Conservation (phyloP, 2,113 vertebrate species). For the Notarius quadriscutis region DNA sequence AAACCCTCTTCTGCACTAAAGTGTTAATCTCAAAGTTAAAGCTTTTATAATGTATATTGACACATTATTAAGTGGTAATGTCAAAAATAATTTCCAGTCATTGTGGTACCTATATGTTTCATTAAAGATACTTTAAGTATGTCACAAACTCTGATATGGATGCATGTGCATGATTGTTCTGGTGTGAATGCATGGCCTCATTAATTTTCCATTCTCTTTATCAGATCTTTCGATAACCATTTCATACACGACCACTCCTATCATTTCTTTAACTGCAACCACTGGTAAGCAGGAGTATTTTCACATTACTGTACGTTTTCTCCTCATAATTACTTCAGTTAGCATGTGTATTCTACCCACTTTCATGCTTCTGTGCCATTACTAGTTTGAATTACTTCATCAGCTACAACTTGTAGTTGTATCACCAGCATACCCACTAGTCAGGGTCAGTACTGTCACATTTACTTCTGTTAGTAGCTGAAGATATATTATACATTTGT, state of each 20-base stretch:
- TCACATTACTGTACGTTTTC: conserved; percentile 7
- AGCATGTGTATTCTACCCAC: conserved; percentile 26
- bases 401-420: not conserved
- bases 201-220: conserved; percentile 55
- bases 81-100: not conserved
- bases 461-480: not conserved
- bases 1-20: not conserved
- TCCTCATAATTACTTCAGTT: not conserved
- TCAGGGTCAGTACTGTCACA: not conserved
- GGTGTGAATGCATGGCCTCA: conserved; percentile 42
- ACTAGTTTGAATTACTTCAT: conserved; percentile 28
- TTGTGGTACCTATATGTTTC: not conserved
- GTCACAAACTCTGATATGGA: too few species aligned
- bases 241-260: conserved; percentile 40
- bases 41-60: not conserved
- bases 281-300: conserved; percentile 47
- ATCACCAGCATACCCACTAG: not conserved
- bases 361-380: conserved; percentile 10
- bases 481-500: not conserved
- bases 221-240: conserved; percentile 60
- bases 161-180: conserved; percentile 4
- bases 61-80: not conserved
- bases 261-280: conserved; percentile 37
- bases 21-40: too few species aligned
- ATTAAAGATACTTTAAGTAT: not conserved